A percentile compares a stretch with the other conserved stretches of the same genome.
Conservation (phyloP, 2,797 vertebrate species). For the Glossophaga mutica region DNA sequence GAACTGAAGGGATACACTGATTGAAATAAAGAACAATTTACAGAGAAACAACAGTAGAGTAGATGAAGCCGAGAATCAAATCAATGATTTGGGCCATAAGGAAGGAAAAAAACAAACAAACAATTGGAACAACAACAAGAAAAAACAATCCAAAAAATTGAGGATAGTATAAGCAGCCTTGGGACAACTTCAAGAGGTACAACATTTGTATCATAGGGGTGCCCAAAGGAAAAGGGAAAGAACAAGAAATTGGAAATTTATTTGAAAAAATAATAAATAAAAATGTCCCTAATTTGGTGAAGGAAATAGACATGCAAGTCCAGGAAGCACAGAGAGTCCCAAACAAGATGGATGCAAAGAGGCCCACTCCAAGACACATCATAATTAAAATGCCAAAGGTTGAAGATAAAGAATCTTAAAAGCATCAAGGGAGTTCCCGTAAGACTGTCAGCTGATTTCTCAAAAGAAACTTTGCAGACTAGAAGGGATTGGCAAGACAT, state of each 20-base stretch:
- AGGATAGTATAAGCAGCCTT: too few species aligned
- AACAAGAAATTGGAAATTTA: background rate
- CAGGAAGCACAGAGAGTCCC: background rate
- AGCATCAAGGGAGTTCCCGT: background rate
- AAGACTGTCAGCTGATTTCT: background rate
- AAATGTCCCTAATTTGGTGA: background rate
- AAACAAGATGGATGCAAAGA: background rate
- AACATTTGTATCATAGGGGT: background rate
- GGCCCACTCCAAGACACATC: background rate
- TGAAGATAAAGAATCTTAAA: background rate
- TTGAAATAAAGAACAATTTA: too few species aligned
- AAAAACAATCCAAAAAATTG: too few species aligned
- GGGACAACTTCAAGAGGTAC: too few species aligned
- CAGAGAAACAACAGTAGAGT: too few species aligned
- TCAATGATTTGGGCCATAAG: too few species aligned
- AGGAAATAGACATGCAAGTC: background rate
- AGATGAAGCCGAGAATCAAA: too few species aligned
- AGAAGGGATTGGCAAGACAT: background rate
- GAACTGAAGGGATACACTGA: too few species aligned
- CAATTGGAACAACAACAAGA: too few species aligned
- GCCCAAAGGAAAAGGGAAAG: background rate
- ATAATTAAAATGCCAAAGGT: background rate
- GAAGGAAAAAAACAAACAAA: too few species aligned
- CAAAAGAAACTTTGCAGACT: background rate
- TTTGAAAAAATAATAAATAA: background rate